phyloP scores from a whole-genome alignment of 2,888 invertebrate genomes.

The Tillus elongatus region DNA sequence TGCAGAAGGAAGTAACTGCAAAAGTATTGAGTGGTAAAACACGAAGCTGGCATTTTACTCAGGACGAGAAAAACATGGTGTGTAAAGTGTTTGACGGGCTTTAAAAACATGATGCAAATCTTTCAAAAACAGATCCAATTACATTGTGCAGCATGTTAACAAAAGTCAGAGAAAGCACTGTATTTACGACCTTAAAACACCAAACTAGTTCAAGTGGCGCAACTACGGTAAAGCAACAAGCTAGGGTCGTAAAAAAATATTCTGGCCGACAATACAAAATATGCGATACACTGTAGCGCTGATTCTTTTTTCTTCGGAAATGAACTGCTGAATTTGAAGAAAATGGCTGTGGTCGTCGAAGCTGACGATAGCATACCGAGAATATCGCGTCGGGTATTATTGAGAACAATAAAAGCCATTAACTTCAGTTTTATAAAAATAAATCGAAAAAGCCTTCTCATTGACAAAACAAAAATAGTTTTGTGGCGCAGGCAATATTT shows the following conservation, averaged over 20 bases:
- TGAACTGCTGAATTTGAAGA: conserved; percentile 1
- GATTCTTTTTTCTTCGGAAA: conserved; percentile 1
- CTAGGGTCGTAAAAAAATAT: conserved; percentile 2
- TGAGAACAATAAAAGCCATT: no score
- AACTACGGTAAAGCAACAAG: background rate
- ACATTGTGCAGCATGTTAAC: background rate
- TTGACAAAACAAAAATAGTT: no score
- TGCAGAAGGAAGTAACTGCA: no score
- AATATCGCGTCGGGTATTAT: background rate
- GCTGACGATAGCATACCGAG: conserved; percentile 1
- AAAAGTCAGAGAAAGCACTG: background rate
- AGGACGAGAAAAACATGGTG: background rate
- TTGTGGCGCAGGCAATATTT: no score
- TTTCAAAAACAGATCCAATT: background rate
- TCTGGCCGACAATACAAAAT: background rate
- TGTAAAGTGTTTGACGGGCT: background rate
- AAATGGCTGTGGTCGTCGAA: background rate
- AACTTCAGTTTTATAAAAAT: no score
- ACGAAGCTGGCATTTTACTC: conserved; percentile 1
- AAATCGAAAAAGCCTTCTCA: no score
- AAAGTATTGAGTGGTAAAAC: no score
- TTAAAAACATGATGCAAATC: background rate
- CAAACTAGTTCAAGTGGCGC: background rate
- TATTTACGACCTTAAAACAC: background rate
- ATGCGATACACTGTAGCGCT: background rate